These are phyloP conservation scores for Nesidiocoris tenuis DNA, from an alignment of 2,888 invertebrate species.

Conservation along the genomic window DNA sequence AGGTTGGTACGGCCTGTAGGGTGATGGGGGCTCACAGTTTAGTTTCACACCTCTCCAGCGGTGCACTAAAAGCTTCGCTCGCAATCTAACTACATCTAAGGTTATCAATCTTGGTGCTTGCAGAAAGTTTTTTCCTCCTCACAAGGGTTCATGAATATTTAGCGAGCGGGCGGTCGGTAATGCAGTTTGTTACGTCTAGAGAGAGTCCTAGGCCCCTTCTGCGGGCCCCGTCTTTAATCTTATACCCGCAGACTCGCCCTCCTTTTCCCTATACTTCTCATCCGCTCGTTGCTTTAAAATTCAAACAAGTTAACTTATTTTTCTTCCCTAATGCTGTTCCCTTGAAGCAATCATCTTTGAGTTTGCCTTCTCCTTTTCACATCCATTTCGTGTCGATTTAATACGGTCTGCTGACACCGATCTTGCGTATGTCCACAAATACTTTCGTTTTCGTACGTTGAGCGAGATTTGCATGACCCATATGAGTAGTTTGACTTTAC, in stretches of 20 bases:
- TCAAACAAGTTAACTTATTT: slow-evolving; percentile 34
- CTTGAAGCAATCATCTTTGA: slow-evolving; percentile 31
- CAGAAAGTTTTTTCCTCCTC: slow-evolving; percentile 26
- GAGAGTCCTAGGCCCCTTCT: slow-evolving; percentile 29
- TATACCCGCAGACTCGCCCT: slow-evolving; percentile 33
- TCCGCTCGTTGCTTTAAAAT: slow-evolving; percentile 23
- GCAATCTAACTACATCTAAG: slow-evolving; percentile 4
- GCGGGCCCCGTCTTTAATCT: slow-evolving; percentile 29
- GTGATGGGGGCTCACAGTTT: no score
- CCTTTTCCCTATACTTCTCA: background rate
- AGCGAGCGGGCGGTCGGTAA: slow-evolving; percentile 34
- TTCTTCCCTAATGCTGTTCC: slow-evolving; percentile 24
- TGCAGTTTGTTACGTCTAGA: slow-evolving; percentile 37
- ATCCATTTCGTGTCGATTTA: background rate
- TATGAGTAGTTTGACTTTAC: no score
- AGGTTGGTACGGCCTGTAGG: no score
- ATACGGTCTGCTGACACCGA: background rate
- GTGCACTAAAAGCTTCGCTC: background rate
- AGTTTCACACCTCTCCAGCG: background rate
- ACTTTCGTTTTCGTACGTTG: no score
- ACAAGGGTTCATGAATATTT: slow-evolving; percentile 34
- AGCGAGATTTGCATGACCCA: no score
- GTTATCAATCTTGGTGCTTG: slow-evolving; percentile 19
- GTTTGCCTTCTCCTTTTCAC: background rate
- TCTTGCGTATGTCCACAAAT: background rate